Base-by-base conservation (phyloP, 2,113 vertebrate genomes). In the Plecotus auritus region DNA sequence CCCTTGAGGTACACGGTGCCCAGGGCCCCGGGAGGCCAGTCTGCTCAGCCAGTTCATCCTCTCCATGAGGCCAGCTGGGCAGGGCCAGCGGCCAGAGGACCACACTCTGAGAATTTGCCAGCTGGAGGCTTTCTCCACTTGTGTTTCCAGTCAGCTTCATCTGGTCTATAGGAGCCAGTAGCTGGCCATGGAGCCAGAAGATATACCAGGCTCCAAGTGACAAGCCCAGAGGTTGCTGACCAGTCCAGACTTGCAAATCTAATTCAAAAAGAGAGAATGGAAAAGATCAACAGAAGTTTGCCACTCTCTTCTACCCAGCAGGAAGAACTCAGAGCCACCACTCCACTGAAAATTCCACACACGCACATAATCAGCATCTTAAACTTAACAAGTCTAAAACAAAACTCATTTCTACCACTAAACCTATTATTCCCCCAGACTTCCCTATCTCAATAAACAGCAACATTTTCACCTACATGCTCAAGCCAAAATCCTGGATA, bases 31-130 rank as follows among this genome's bases (percentile, higher is more conserved):
- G 0, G 99, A 99, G 96, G 99, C 99, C 98, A 99, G 97, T 96
- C 99, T 99, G 98, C 99, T 99, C 89, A 99, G 98, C 99, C 99
- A 99, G 97, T 99, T 99, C 99, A 99, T 99, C 95, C 97, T 99
- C 97, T 98, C 97, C 98, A 97, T 98, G 66, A 37, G 94, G 96
- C 59, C 95, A 70, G 96, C 90, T 94, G 95, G 96, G 32, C 95
- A 85, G 49, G 88, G 85, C 91, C 90, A 88, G 96, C 22, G 66
- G 86, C 95, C 96, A 88, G 56, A 84, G n/a, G 49, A 67, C 78
- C 73, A 95, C 70, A 92, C 92, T 95, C 78, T 47, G 93, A 97
- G 85, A 90, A 54, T 67, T 40, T 78, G 78, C 95, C 93, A 96
- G 85, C 64, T 89, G 96, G 97, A 93, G 95, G 82, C 45, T 93